Base-by-base conservation (phyloP, 2,888 invertebrate species). In the Megaustenia siamemsis region DNA sequence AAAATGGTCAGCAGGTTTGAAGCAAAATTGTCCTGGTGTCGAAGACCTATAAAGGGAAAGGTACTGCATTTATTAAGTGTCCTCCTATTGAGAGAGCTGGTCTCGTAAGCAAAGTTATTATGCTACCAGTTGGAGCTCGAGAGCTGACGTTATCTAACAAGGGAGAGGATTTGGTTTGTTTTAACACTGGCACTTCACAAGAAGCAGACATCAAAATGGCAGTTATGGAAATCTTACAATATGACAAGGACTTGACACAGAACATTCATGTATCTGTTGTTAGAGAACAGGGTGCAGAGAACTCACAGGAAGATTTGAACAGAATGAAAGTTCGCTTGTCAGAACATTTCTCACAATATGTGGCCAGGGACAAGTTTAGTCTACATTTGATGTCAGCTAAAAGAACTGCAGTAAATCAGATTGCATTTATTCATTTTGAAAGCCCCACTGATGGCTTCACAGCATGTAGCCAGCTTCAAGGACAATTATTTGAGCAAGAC, bases 21-120 rank as follows among this genome's bases (percentile, higher is more conserved):
- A 43, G 83, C 90, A 12, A 87, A 86, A 43, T 38, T 92, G 12
- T 86, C 86, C 18, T 91, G 90, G 91, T 88, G 86, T 35, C 85
- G 92, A 69, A 83, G 92, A 75, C 84, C 78, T 66, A 83, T 88
- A 0, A 89, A 86, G 80, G 90, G 90, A 24, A 40, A 28, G 87
- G 82, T 28, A 84, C 75, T n/a, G 85, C 85, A 53, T 76, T 85
- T 43, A 81, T 85, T 43, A 81, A 81, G 43, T 81, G 80, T 56
- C 75, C 79, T 43, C 81, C 77, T 1, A 79, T 81, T 18, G 80
- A 80, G n/a, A 71, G 32, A 71, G 56, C 32, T 28, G 38, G n/a
- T 1, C 66, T 84, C 28, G 24, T 80, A 45, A 75, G 84, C 1
- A 49, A 12, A 40, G 5, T 1, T 21, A 32, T 80, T 35, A 1